Conservation (phyloP, 2,888 invertebrate genomes). For the Hermodice carunculata region DNA sequence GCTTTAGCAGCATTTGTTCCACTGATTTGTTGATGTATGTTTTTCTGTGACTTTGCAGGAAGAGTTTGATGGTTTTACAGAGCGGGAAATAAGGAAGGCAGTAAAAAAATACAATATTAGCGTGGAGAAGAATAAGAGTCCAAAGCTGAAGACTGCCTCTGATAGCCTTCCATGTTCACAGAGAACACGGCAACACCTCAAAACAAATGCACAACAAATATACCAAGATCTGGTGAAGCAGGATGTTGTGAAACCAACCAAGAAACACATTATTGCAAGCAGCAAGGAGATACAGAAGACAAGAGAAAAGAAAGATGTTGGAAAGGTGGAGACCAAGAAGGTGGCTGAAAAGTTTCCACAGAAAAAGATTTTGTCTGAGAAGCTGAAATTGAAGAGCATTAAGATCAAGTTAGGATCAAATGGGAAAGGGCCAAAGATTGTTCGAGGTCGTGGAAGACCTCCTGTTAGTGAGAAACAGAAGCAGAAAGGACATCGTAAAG, state of each 20-base stretch:
- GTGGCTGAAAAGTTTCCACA: no score
- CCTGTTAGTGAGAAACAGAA: slow-evolving; percentile 13
- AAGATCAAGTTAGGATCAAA: slow-evolving; percentile 31
- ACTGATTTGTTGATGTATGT: no score
- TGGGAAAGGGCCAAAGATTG: slow-evolving; percentile 34
- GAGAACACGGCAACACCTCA: no score
- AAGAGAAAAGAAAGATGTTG: background rate
- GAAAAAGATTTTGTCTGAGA: background rate
- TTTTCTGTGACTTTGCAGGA: slow-evolving; percentile 31
- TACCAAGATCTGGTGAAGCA: no score
- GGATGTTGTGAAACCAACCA: slow-evolving; percentile 31
- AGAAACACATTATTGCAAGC: slow-evolving; percentile 34
- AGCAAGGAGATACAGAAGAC: slow-evolving; percentile 27
- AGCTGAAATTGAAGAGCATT: slow-evolving; percentile 33
- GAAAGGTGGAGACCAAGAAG: background rate
- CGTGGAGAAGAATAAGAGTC: background rate
- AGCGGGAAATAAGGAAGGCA: slow-evolving; percentile 45
- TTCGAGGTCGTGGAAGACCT: slow-evolving; percentile 30
- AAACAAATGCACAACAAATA: no score
- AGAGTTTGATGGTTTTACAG: slow-evolving; percentile 61
- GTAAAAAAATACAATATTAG: slow-evolving; percentile 21
- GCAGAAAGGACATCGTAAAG: background rate
- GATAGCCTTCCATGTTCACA: no score
- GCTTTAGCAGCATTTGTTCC: no score
- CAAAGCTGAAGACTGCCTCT: background rate